phyloP scores from a whole-genome alignment of 2,113 vertebrate species.

The Labeo rohita region DNA sequence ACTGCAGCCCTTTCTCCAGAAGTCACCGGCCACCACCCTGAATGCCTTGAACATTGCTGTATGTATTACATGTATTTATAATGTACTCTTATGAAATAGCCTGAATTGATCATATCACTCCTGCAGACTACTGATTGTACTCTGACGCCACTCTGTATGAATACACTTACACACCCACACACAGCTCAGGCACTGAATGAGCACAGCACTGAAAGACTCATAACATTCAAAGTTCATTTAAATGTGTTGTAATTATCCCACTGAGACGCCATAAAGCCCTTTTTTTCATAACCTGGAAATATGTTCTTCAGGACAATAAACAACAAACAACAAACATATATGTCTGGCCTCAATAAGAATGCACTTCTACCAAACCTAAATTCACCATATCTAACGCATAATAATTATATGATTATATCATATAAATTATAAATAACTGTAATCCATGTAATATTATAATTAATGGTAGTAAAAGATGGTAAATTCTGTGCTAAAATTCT shows the following conservation, averaged over 20 bases:
- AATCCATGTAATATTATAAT: too few species aligned
- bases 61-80: neutral
- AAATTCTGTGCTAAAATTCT: too few species aligned
- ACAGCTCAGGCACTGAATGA: neutral
- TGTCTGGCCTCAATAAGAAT: neutral
- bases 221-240: neutral
- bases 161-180: slow-evolving; percentile 8
- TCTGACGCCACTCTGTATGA: slow-evolving; percentile 33
- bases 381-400: too few species aligned
- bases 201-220: neutral
- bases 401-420: too few species aligned
- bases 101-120: slow-evolving; percentile 25
- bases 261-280: neutral
- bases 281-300: neutral
- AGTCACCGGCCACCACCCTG: neutral
- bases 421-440: too few species aligned
- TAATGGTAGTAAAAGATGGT: too few species aligned
- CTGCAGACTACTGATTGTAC: slow-evolving; percentile 26
- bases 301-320: neutral
- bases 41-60: neutral
- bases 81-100: neutral
- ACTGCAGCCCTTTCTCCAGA: neutral
- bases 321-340: neutral
- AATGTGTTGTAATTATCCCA: neutral
- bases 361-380: neutral